Evolutionary conservation across 2,797 vertebrate genomes (phyloP), one percentile per base, ranked within the genome.

Genomic region (Sebastiscus albofasciatus): DNA sequence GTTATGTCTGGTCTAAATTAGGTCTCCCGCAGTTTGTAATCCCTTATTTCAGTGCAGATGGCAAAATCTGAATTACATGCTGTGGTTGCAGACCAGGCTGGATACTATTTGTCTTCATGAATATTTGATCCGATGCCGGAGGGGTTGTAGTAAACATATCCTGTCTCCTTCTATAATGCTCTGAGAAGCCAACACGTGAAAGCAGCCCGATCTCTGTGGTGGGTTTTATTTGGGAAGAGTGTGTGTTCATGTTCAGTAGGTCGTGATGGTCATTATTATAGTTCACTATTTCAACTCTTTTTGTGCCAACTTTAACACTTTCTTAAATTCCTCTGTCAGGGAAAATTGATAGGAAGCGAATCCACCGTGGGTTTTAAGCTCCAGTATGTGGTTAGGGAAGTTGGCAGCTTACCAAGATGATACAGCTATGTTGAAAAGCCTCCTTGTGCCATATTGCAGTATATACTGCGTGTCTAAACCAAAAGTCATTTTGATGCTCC

Each of bases 71-170:
- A 93, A 86, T 93, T 90, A 85, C 91, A 93, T 81, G 86, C 82
- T 80, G 80, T 70, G 77, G 73, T 82, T 89, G 77, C 82, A 88
- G 80, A 87, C 86, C 72, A 77, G 83, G 81, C 89, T 89, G 82
- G 85, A 87, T 91, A 83, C 86, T 92, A 92, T 95, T 94, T 93
- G 92, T 94, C 91, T 87, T 94, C 90, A 95, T 95, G 89, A 95
- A 95, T 95, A 94, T 95, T 95, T 95, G 87, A 95, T 93, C 84
- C 29, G n/a, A 66, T 88, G 93, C 93, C 85, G 73, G 83, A 90
- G 90, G 91, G 92, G 74, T 76, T 86, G 88, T 81, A 86, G 90
- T 93, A 92, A 94, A 94, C 86, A 93, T 76, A 80, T 81, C 87
- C 86, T 86, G 86, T 87, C 90, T 93, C 67, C 69, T 72, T 90